A percentile compares a stretch with the other conserved stretches of the same genome.
These are phyloP conservation scores for Ridgeia piscesae DNA, from an alignment of 1,140 invertebrate species.

Conservation along the genomic window DNA sequence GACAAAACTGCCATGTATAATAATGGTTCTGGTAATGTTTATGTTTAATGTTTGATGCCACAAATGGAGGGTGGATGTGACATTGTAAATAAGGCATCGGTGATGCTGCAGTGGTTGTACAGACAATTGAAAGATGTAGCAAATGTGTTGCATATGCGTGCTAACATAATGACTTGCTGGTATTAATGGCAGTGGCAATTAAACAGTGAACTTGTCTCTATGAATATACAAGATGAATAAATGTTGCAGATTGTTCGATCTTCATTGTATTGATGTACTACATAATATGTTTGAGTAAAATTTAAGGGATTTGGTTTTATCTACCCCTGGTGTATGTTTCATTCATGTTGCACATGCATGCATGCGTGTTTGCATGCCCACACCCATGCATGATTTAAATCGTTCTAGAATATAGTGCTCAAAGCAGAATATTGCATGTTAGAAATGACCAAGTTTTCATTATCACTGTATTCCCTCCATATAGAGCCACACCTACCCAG, in stretches of 20 bases:
- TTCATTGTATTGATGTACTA: neutral
- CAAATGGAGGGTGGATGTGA: neutral
- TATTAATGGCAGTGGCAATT: neutral
- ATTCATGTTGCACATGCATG: neutral
- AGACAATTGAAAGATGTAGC: neutral
- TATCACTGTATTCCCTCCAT: neutral
- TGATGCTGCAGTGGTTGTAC: neutral
- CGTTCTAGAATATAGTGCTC: no score
- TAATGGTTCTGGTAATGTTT: neutral
- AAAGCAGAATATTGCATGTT: no score
- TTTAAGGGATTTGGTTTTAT: slow-evolving; percentile 1
- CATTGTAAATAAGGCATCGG: neutral
- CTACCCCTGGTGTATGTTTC: neutral
- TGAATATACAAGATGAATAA: neutral
- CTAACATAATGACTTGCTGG: neutral
- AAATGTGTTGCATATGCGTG: neutral
- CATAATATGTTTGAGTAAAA: neutral
- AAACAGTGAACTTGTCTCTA: neutral
- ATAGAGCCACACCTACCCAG: neutral
- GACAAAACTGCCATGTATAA: neutral
- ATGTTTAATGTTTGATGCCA: neutral
- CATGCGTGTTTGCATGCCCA: neutral
- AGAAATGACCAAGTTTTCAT: no score
- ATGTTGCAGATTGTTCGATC: neutral
- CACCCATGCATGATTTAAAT: no score